Evolutionary conservation across 2,113 vertebrate genomes (phyloP), one percentile per base, ranked within the genome.

Genomic region (Gobiocypris rarus): DNA sequence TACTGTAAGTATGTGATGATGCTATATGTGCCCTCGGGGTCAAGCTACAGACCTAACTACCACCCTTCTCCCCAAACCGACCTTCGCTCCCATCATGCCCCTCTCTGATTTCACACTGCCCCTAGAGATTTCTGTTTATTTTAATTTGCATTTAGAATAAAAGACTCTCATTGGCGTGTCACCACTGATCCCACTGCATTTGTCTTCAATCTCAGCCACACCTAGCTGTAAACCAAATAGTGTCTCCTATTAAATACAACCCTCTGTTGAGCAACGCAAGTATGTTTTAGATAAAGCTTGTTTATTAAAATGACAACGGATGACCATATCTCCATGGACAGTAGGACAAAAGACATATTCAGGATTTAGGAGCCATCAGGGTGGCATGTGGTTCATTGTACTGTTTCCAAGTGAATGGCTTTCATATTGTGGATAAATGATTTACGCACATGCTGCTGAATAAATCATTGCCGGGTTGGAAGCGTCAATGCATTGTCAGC

Each of bases 401-500:
- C n/a, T 17, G 38, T 48, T 80, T 67, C 77, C 77, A 50, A 38
- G 14, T 56, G 65, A 56, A 82, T 22, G 14, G 19, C 48, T 56
- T 70, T 82, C 22, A 52, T 70, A 17, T 70, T 82, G 31, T 56
- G 50, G 81, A 86, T 88, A 69, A 86, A 83, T 86, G 83, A 89
- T 89, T 86, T 86, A 87, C 75, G 56, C 75, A 80, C 43, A 31
- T 31, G 65, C n/a, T 56, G 59, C 75, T 80, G 69, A 86, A 87
- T 89, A 81, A 89, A 86, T 89, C 85, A 85, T 84, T 67, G 48
- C 69, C 15, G 43, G 22, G 31, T 70, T 86, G 76, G 41, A 63
- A 24, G 14, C n/a, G 15, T 65, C 70, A 11, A 31, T 43, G 74
- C 74, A 78, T 73, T 85, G 61, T 65, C 54, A 26, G 63, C 81